phyloP scores from a whole-genome alignment of 2,113 vertebrate genomes.

The Platanista minor region DNA sequence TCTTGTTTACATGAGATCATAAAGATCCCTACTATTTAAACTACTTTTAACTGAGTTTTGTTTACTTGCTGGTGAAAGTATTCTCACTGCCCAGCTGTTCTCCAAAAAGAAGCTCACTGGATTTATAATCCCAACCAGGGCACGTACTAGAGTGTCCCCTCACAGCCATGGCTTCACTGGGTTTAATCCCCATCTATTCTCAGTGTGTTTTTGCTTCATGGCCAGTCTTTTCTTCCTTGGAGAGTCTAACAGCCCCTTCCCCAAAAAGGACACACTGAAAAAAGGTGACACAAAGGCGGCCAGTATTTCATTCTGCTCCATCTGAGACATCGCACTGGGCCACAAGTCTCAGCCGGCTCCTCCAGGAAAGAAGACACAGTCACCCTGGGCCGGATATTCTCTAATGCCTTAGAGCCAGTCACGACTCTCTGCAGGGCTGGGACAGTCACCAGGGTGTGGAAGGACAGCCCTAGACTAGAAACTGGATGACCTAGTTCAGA shows the following conservation, averaged over 20 bases:
- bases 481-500: neutral
- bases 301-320: neutral
- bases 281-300: neutral
- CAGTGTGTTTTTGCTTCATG: neutral
- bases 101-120: neutral
- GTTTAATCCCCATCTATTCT: neutral
- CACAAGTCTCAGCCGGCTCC: neutral
- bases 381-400: neutral
- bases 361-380: neutral
- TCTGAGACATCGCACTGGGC: neutral
- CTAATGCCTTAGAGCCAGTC: neutral
- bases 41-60: neutral
- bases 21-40: neutral
- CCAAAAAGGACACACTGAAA: neutral
- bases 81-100: neutral
- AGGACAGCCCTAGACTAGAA: neutral
- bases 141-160: rapidly evolving
- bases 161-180: neutral
- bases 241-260: neutral
- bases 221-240: neutral
- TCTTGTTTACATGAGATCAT: neutral
- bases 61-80: neutral
- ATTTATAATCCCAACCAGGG: neutral
- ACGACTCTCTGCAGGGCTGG: neutral
- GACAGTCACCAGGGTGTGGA: neutral